These are phyloP conservation scores for Palythoa grandis DNA, from an alignment of 92 coral and sea anemone genomes.

Conservation along the genomic window DNA sequence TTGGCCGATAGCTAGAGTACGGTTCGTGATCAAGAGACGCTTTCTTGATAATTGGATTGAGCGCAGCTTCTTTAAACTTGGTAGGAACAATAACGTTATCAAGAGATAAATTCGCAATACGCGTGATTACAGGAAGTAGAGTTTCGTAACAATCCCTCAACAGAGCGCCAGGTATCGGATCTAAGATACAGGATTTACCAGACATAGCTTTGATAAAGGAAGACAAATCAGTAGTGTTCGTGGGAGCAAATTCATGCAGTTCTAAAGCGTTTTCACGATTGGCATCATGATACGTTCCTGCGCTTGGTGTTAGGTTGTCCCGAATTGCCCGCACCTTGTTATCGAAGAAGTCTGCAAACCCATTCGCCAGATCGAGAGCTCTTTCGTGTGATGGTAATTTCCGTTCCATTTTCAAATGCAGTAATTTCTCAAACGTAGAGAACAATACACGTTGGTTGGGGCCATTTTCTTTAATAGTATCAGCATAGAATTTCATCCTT, in stretches of 20 bases:
- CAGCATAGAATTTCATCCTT: slow-evolving; percentile 47
- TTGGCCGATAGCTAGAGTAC: too few relatives aligned
- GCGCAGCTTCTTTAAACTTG: too few relatives aligned
- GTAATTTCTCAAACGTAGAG: slow-evolving; percentile 49
- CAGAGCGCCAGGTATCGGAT: too few relatives aligned
- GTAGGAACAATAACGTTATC: too few relatives aligned
- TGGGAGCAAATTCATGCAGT: slow-evolving; percentile 23
- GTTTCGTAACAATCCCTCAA: too few relatives aligned
- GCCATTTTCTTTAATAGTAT: slow-evolving; percentile 50
- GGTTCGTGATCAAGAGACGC: too few relatives aligned
- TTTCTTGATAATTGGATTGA: too few relatives aligned
- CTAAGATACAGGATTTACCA: slow-evolving; percentile 49
- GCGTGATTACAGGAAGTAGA: too few relatives aligned
- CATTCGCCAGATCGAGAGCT: slow-evolving; percentile 50
- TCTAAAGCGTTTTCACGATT: slow-evolving; percentile 1
- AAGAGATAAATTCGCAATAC: too few relatives aligned
- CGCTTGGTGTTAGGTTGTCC: slow-evolving; percentile 23
- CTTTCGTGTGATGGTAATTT: slow-evolving; percentile 50
- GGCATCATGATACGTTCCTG: not conserved
- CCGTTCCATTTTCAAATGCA: slow-evolving; percentile 21
- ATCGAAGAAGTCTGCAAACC: slow-evolving; percentile 50
- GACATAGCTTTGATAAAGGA: not conserved
- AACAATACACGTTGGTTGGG: slow-evolving; percentile 56
- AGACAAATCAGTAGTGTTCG: slow-evolving; percentile 19
- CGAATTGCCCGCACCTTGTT: slow-evolving; percentile 47